phyloP scores from a whole-genome alignment of 1,140 invertebrate genomes.

The Drosophila repletoides region DNA sequence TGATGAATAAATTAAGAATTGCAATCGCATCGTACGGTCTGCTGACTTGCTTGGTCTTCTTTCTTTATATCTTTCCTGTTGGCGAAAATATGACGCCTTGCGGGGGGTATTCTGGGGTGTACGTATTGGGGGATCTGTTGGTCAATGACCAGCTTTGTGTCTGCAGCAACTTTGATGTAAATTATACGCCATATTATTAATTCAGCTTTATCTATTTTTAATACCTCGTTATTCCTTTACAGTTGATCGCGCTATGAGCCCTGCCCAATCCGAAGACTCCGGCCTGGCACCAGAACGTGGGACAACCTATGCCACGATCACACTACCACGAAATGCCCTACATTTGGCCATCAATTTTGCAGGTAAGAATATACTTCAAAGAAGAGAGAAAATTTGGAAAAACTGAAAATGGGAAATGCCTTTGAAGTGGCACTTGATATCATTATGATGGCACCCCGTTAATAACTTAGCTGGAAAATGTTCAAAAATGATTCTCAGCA shows the following conservation, averaged over 20 bases:
- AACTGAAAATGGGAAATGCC: neutral
- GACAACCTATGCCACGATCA: slow-evolving; percentile 81
- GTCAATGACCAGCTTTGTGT: slow-evolving; percentile 43
- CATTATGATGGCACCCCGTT: slow-evolving; percentile 14
- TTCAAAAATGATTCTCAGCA: neutral
- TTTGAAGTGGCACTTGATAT: slow-evolving; percentile 16
- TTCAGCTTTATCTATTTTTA: slow-evolving; percentile 10
- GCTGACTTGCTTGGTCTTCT: slow-evolving; percentile 8
- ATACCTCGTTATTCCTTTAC: slow-evolving; percentile 26
- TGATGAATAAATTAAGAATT: slow-evolving; percentile 49
- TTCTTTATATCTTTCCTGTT: slow-evolving; percentile 19
- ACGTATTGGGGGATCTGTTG: neutral
- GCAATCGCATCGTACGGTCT: slow-evolving; percentile 15
- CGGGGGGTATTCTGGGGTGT: neutral
- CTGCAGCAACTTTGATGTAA: slow-evolving; percentile 59
- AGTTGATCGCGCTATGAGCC: slow-evolving; percentile 82
- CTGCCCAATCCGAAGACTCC: slow-evolving; percentile 81
- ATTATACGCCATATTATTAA: slow-evolving; percentile 10
- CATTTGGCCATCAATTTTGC: slow-evolving; percentile 81
- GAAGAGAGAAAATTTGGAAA: neutral
- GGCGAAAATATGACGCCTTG: slow-evolving; percentile 31
- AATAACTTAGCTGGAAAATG: slow-evolving; percentile 9
- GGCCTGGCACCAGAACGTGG: slow-evolving; percentile 81
- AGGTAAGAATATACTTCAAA: slow-evolving; percentile 62
- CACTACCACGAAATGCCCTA: slow-evolving; percentile 75